phyloP scores from a whole-genome alignment of 64 coral and sea anemone species.

The Stylophora pistillata region DNA sequence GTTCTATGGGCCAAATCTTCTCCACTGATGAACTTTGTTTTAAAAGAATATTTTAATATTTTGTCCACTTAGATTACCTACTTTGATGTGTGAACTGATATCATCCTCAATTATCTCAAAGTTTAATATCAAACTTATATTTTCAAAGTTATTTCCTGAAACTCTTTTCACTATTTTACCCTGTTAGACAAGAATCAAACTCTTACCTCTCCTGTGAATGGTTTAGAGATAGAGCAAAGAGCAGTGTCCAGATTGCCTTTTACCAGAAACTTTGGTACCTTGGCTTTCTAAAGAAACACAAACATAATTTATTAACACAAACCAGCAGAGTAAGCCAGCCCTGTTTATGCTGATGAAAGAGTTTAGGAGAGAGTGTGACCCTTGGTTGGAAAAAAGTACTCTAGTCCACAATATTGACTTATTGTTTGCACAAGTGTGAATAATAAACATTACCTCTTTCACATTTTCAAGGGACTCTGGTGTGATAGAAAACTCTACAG shows the following conservation, averaged over 20 bases:
- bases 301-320: neutral
- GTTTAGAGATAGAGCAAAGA: conserved; percentile 81
- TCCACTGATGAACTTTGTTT: too few relatives aligned
- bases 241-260: conserved; percentile 83
- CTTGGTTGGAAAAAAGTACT: neutral
- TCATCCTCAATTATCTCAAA: too few relatives aligned
- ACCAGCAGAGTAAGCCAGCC: too few relatives aligned
- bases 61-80: too few relatives aligned
- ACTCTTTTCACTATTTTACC: neutral
- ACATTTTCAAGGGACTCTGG: conserved; percentile 98
- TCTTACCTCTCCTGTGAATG: conserved; percentile 93
- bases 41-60: too few relatives aligned
- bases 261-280: conserved; percentile 93
- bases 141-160: too few relatives aligned
- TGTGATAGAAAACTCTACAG: conserved; percentile 88
- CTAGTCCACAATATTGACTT: neutral
- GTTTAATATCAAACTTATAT: too few relatives aligned
- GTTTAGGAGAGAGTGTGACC: too few relatives aligned
- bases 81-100: too few relatives aligned
- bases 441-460: conserved; percentile 70
- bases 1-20: too few relatives aligned
- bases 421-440: neutral
- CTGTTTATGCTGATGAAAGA: too few relatives aligned
- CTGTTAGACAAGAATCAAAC: neutral
- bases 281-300: conserved; percentile 71